Evolutionary conservation across 1,140 invertebrate genomes (phyloP).

Genomic region (Chironomus tepperi): DNA sequence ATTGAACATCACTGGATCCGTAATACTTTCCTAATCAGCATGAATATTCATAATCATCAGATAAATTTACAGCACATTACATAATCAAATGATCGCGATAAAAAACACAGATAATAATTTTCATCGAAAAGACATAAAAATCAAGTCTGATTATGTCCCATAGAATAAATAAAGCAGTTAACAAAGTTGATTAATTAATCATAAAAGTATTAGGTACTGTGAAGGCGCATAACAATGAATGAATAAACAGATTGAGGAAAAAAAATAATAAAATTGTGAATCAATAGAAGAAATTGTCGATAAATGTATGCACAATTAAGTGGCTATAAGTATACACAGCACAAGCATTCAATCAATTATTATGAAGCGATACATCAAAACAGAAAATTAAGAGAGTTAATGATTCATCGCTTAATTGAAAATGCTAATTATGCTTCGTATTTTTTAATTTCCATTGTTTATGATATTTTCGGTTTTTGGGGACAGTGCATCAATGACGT

Average conservation of each 20-base stretch:
- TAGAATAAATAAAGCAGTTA: not conserved
- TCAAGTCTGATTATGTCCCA: too few species aligned
- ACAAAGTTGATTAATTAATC: constrained; percentile 2
- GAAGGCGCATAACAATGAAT: not conserved
- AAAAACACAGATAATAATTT: too few species aligned
- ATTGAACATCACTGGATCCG: too few species aligned
- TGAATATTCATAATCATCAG: too few species aligned
- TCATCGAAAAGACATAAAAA: not conserved
- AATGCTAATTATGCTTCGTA: constrained; percentile 18
- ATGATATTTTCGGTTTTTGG: not conserved
- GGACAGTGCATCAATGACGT: too few species aligned
- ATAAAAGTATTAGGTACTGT: not conserved
- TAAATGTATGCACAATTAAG: too few species aligned
- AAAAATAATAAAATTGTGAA: too few species aligned
- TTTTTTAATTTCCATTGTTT: not conserved
- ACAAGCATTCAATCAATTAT: constrained; percentile 19
- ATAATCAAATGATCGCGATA: too few species aligned
- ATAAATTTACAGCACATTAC: too few species aligned
- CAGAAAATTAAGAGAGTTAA: constrained; percentile 12
- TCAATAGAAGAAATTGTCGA: too few species aligned
- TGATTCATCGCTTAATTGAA: constrained; percentile 21
- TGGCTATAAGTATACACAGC: not conserved
- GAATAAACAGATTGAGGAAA: too few species aligned
- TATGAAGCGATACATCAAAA: constrained; percentile 14
- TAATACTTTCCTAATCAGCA: too few species aligned